phyloP scores from a whole-genome alignment of 2,888 invertebrate species.

The Drosophila austrosaltans region DNA sequence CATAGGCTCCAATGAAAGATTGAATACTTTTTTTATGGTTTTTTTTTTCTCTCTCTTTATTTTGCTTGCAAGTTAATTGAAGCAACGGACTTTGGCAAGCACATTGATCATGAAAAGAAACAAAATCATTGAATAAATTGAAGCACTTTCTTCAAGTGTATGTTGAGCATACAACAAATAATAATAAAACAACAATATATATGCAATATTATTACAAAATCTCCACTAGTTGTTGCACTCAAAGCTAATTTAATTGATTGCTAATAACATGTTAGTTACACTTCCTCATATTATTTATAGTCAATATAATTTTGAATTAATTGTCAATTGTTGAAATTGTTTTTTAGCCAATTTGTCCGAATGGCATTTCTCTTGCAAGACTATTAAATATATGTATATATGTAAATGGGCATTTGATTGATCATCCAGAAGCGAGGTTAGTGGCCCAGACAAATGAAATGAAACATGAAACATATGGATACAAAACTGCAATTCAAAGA shows the following conservation, averaged over 20 bases:
- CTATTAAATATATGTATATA: slow-evolving; percentile 49
- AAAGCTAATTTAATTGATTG: slow-evolving; percentile 7
- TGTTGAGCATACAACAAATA: background rate
- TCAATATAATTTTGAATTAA: background rate
- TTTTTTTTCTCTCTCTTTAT: too few species aligned
- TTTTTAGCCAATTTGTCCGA: slow-evolving; percentile 16
- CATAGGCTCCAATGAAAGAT: slow-evolving; percentile 2
- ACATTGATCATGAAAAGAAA: slow-evolving; percentile 12
- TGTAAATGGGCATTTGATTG: slow-evolving; percentile 65
- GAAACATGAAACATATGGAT: background rate
- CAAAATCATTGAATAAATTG: slow-evolving; percentile 6
- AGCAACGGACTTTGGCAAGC: slow-evolving; percentile 12
- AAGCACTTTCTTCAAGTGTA: slow-evolving; percentile 2
- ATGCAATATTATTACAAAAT: background rate
- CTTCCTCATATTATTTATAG: background rate
- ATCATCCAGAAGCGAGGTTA: slow-evolving; percentile 40
- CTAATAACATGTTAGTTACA: background rate
- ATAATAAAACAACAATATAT: background rate
- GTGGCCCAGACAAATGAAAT: slow-evolving; percentile 19
- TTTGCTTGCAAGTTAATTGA: slow-evolving; percentile 15
- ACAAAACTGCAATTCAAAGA: background rate
- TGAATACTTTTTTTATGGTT: background rate
- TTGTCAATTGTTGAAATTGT: slow-evolving; percentile 22
- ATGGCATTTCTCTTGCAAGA: slow-evolving; percentile 27
- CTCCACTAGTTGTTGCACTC: background rate